Percentiles rank a stretch among this genome's conserved stretches.
These are phyloP conservation scores for Isurus oxyrinchus DNA, from an alignment of 2,113 vertebrate species.

Conservation along the genomic window DNA sequence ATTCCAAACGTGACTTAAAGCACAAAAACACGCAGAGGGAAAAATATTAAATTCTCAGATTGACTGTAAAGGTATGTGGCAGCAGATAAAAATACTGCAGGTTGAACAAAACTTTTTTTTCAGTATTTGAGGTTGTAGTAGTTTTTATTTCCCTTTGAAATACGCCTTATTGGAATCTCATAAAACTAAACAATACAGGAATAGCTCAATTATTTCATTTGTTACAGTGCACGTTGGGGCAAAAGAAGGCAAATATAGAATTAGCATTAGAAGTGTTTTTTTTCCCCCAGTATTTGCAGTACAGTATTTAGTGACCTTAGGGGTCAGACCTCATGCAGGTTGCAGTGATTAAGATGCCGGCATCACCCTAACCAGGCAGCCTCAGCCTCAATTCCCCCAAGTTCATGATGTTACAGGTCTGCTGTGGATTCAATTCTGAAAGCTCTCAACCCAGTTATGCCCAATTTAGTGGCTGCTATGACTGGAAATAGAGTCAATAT, in stretches of 20 bases:
- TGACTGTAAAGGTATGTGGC: background rate
- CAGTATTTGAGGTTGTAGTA: background rate
- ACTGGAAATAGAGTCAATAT: background rate
- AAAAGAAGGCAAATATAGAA: background rate
- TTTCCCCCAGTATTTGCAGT: conserved; percentile 8
- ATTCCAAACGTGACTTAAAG: conserved; percentile 46
- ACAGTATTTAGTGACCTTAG: conserved; percentile 10
- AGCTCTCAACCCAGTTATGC: background rate
- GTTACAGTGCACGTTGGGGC: conserved; percentile 7
- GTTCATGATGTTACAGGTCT: background rate
- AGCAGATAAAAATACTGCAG: background rate
- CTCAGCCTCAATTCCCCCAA: background rate
- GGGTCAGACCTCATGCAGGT: too few relatives aligned
- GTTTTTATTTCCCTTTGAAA: background rate
- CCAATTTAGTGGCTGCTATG: background rate
- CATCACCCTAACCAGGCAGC: background rate
- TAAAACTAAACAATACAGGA: background rate
- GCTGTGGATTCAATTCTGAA: conserved; percentile 4
- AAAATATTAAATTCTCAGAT: background rate
- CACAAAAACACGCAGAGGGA: conserved; percentile 56
- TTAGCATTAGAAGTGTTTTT: background rate
- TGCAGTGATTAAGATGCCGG: conserved; percentile 16
- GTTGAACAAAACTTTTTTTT: conserved; percentile 27
- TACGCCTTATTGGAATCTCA: background rate
- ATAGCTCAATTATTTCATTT: conserved; percentile 14